Evolutionary conservation across 2,888 invertebrate species (phyloP).

Genomic region (Spialia ferax): DNA sequence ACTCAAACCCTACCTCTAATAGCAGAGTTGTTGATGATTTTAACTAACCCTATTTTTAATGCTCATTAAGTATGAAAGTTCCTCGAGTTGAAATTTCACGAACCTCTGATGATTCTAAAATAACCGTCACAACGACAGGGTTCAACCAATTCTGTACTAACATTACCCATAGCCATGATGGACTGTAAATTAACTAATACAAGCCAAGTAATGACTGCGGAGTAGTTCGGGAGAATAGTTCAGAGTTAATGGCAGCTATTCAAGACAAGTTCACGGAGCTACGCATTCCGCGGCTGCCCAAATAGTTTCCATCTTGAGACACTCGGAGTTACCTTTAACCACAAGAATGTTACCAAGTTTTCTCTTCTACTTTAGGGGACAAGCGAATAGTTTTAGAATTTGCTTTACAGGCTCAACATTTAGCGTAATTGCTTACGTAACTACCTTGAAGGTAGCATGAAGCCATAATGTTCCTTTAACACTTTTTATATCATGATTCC

Average conservation of each 20-base stretch:
- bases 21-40: no score
- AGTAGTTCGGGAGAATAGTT: background rate
- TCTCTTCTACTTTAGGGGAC: background rate
- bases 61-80: no score
- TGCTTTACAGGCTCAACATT: background rate
- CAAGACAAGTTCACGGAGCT: background rate
- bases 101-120: no score
- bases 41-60: no score
- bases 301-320: background rate
- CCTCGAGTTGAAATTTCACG: no score
- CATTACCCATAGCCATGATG: background rate
- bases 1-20: no score
- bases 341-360: background rate
- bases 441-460: no score
- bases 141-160: background rate
- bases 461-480: no score
- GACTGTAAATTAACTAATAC: background rate
- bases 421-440: background rate
- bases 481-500: no score
- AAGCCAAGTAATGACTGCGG: background rate
- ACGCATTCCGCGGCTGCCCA: background rate
- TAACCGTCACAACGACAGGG: background rate
- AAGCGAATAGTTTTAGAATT: background rate
- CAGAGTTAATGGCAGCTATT: slow-evolving; percentile 5
- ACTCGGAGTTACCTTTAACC: background rate